phyloP scores from a whole-genome alignment of 2,113 vertebrate species.

The Apeltes quadracus region DNA sequence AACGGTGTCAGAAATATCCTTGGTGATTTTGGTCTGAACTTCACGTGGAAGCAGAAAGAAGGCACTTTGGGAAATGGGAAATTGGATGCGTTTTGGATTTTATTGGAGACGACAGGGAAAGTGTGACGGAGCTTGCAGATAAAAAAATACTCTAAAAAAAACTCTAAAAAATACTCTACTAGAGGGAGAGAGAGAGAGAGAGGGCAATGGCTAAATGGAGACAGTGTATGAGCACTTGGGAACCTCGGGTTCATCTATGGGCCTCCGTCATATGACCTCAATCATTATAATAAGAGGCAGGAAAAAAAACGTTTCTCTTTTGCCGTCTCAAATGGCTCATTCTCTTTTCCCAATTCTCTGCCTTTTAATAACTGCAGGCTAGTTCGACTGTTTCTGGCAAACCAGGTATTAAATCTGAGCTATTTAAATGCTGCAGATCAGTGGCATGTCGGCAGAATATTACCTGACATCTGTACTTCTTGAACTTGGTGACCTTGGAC shows the following conservation, averaged over 20 bases:
- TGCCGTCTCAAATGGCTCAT: neutral
- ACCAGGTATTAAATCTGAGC: slow-evolving; percentile 29
- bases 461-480: slow-evolving; percentile 42
- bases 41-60: slow-evolving; percentile 21
- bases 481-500: slow-evolving; percentile 51
- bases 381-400: slow-evolving; percentile 8
- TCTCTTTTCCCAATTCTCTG: slow-evolving; percentile 12
- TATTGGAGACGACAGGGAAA: slow-evolving; percentile 19
- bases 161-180: slow-evolving; percentile 26
- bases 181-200: slow-evolving; percentile 15
- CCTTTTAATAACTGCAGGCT: slow-evolving; percentile 12
- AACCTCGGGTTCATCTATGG: slow-evolving; percentile 35
- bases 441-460: slow-evolving; percentile 37
- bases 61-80: slow-evolving; percentile 34
- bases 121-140: slow-evolving; percentile 16
- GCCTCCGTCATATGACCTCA: slow-evolving; percentile 44
- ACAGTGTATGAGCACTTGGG: slow-evolving; percentile 28
- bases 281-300: slow-evolving; percentile 12
- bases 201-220: slow-evolving; percentile 17
- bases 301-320: slow-evolving; percentile 38
- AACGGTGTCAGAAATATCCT: slow-evolving; percentile 1
- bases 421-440: slow-evolving; percentile 13
- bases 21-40: slow-evolving; percentile 23
- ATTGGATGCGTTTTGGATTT: slow-evolving; percentile 33
- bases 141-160: slow-evolving; percentile 28